Conservation (phyloP, 2,797 vertebrate genomes). For the Gymnocypris eckloni region DNA sequence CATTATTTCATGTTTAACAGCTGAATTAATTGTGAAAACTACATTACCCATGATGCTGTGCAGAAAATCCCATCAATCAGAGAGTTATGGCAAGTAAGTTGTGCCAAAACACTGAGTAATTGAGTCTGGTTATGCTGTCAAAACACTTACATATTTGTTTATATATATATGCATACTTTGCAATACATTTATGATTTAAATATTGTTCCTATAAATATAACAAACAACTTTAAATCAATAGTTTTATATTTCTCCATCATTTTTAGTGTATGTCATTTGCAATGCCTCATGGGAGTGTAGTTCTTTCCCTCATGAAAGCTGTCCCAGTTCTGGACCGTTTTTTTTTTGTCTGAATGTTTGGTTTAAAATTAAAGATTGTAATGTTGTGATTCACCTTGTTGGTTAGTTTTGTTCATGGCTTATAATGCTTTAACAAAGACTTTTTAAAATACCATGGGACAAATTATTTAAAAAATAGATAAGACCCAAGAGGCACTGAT, state of each 20-base stretch:
- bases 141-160: too few relatives aligned
- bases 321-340: not conserved
- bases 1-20: not conserved
- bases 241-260: too few relatives aligned
- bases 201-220: too few relatives aligned
- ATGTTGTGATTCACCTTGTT: not conserved
- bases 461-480: not conserved
- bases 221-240: too few relatives aligned
- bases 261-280: too few relatives aligned
- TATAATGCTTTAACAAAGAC: not conserved
- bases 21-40: not conserved
- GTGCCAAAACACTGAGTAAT: too few relatives aligned
- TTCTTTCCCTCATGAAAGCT: not conserved
- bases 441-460: not conserved
- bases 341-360: not conserved
- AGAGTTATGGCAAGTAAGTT: not conserved
- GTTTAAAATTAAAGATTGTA: not conserved
- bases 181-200: too few relatives aligned
- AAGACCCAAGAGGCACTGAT: not conserved
- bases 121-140: not conserved
- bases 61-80: not conserved
- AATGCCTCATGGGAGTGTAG: too few relatives aligned
- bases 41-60: not conserved
- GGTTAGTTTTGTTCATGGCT: not conserved
- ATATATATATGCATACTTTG: too few relatives aligned